A percentile compares a stretch with the other conserved stretches of the same genome.
Evolutionary conservation across 2,113 vertebrate species (phyloP).

Genomic region (Chlamydotis undulata): DNA sequence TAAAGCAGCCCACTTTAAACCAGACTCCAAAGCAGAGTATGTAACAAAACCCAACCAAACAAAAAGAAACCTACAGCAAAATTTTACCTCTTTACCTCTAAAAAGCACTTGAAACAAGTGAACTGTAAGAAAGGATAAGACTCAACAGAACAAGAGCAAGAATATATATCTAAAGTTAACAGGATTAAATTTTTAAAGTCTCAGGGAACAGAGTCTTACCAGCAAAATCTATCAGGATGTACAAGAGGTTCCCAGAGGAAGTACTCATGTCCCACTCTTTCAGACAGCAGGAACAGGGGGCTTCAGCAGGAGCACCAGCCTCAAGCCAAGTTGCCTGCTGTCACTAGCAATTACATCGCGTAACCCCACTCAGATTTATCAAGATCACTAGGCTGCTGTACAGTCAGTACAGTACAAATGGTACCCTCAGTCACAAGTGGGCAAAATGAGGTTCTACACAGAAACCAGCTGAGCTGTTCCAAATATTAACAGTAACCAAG

Average conservation of each 20-base stretch:
- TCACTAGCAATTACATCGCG: fast-evolving
- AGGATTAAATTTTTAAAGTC: not conserved
- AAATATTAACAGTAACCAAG: not conserved
- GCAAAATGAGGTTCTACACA: not conserved
- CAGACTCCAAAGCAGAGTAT: not conserved
- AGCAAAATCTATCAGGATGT: not conserved
- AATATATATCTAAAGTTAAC: not conserved
- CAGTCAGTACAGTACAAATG: not conserved
- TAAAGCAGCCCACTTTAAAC: not conserved
- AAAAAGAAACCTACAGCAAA: not conserved
- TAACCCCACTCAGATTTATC: not conserved
- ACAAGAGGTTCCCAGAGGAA: not conserved
- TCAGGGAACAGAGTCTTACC: not conserved
- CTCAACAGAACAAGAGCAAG: not conserved
- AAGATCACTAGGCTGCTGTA: not conserved
- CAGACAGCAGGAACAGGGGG: not conserved
- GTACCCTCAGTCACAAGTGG: not conserved
- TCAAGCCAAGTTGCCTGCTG: not conserved
- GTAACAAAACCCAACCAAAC: not conserved
- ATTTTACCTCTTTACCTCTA: not conserved
- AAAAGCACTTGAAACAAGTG: not conserved
- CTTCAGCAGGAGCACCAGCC: not conserved
- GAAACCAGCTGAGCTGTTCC: not conserved
- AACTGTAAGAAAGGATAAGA: not conserved
- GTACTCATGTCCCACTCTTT: not conserved